A percentile compares a stretch with the other conserved stretches of the same genome.
Conservation (phyloP, 2,888 invertebrate genomes). For the Drosophila siamana region DNA sequence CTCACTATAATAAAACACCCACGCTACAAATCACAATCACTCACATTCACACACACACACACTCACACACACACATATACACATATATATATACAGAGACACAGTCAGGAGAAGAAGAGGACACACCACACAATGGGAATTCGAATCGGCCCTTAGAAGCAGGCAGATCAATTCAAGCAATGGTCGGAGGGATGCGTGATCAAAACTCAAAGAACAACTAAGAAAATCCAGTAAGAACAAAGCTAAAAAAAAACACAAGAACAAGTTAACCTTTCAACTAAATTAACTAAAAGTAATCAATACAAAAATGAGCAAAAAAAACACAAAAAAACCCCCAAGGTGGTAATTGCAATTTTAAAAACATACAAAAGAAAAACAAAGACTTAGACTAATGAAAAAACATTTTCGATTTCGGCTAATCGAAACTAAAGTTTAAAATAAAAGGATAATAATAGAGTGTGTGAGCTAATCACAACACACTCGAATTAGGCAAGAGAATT, state of each 20-base stretch:
- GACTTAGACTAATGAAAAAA: conserved; percentile 55
- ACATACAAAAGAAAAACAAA: conserved; percentile 42
- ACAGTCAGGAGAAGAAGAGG: not conserved
- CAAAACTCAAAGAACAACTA: conserved; percentile 57
- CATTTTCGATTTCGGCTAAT: conserved; percentile 64
- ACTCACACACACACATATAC: conserved; percentile 31
- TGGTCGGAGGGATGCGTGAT: conserved; percentile 85
- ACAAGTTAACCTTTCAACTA: conserved; percentile 49
- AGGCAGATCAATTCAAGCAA: conserved; percentile 56
- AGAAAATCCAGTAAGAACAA: conserved; percentile 27
- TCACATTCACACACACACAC: conserved; percentile 33
- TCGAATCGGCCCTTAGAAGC: conserved; percentile 58
- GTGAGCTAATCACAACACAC: conserved; percentile 19
- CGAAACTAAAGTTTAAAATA: conserved; percentile 19
- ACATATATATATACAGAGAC: conserved; percentile 20
- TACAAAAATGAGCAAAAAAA: conserved; percentile 23
- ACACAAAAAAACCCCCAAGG: conserved; percentile 29
- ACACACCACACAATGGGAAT: conserved; percentile 49
- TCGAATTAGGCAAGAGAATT: conserved; percentile 1
- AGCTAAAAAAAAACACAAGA: conserved; percentile 19
- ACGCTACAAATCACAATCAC: conserved; percentile 22
- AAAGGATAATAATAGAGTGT: conserved; percentile 1
- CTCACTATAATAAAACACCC: conserved; percentile 34
- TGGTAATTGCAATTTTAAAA: conserved; percentile 43
- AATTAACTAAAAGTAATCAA: conserved; percentile 45